Percentiles rank a stretch among this genome's conserved stretches.
Conservation (phyloP, 2,113 vertebrate species). For the Rallus limicola region DNA sequence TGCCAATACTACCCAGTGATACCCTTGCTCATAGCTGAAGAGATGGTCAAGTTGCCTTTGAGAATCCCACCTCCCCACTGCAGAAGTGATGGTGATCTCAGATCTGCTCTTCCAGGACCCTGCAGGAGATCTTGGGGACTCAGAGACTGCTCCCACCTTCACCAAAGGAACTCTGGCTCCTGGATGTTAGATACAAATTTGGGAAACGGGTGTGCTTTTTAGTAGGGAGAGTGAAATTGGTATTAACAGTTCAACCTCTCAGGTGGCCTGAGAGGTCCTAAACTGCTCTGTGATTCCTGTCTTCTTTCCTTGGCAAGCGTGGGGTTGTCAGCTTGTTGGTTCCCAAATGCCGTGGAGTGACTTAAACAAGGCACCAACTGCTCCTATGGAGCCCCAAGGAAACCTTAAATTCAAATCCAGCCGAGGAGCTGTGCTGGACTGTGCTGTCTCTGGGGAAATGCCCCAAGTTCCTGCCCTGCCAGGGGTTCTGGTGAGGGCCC, state of each 20-base stretch:
- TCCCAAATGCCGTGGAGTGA: not conserved
- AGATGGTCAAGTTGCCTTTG: not conserved
- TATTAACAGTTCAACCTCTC: not conserved
- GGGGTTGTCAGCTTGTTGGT: not conserved
- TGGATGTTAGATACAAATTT: not conserved
- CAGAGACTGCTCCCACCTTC: not conserved
- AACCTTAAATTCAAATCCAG: not conserved
- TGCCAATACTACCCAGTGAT: not conserved
- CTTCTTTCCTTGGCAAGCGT: not conserved
- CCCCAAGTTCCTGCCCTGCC: not conserved
- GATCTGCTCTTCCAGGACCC: not conserved
- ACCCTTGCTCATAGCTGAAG: not conserved
- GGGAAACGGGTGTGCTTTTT: not conserved
- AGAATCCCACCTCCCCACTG: not conserved
- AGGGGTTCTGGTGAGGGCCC: not conserved
- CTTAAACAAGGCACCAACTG: not conserved
- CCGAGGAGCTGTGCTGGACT: not conserved
- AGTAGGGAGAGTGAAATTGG: not conserved
- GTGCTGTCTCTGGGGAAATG: not conserved
- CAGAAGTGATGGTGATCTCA: not conserved
- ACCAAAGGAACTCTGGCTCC: not conserved
- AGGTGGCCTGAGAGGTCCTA: not conserved
- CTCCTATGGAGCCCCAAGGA: not conserved
- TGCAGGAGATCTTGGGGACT: not conserved
- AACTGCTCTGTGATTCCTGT: not conserved